Evolutionary conservation across 2,888 invertebrate genomes (phyloP).

Genomic region (Crepidodera aurea): DNA sequence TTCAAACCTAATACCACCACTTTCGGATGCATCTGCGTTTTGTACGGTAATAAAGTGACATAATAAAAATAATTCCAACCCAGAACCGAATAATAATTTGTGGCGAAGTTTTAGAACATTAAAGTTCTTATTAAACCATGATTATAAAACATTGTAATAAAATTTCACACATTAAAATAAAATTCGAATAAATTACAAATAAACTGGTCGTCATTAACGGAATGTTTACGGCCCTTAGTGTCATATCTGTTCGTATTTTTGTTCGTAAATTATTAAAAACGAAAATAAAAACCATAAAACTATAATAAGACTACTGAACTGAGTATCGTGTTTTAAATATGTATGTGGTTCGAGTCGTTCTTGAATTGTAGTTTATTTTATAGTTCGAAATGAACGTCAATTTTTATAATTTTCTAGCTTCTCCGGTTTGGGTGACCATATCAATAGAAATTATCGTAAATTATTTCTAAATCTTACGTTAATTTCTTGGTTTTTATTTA

Average conservation of each 20-base stretch:
- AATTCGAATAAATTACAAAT: slow-evolving; percentile 63
- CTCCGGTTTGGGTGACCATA: neutral
- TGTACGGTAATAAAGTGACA: slow-evolving; percentile 26
- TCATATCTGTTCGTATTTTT: slow-evolving; percentile 61
- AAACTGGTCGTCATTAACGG: slow-evolving; percentile 63
- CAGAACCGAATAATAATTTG: slow-evolving; percentile 52
- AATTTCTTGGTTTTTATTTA: neutral
- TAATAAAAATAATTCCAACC: slow-evolving; percentile 38
- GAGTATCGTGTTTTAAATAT: slow-evolving; percentile 49
- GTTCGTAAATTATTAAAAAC: slow-evolving; percentile 63
- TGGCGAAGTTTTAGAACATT: slow-evolving; percentile 58
- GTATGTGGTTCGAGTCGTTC: slow-evolving; percentile 47
- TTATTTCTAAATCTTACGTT: neutral
- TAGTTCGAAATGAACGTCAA: slow-evolving; percentile 52
- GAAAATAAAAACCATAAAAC: slow-evolving; percentile 62
- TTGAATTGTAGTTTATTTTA: slow-evolving; percentile 55
- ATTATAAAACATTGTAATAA: slow-evolving; percentile 64
- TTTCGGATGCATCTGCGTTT: slow-evolving; percentile 31
- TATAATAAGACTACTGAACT: slow-evolving; percentile 62
- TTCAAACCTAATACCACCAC: slow-evolving; percentile 40
- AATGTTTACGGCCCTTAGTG: slow-evolving; percentile 62
- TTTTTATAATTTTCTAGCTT: slow-evolving; percentile 34
- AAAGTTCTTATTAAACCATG: slow-evolving; percentile 63
- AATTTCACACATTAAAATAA: slow-evolving; percentile 64
- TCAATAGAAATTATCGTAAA: neutral